A percentile compares a stretch with the other conserved stretches of the same genome.
phyloP scores from a whole-genome alignment of 2,888 invertebrate species.

The Microdon myrmicae region DNA sequence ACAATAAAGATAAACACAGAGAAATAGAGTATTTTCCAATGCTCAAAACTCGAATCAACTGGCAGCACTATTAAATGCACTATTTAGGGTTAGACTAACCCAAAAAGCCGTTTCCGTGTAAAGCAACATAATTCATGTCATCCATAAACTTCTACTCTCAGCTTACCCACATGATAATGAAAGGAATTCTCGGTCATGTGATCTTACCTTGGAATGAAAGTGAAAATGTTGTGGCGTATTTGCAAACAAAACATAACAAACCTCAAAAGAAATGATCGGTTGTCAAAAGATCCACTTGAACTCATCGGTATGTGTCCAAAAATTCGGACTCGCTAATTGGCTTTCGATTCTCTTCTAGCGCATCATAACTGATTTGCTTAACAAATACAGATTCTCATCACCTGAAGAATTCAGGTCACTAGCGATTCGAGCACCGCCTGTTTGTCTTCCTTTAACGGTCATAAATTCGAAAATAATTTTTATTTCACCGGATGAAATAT shows the following conservation, averaged over 20 bases:
- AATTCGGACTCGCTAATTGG: conserved; percentile 17
- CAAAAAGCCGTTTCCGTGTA: too few species aligned
- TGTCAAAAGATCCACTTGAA: conserved; percentile 5
- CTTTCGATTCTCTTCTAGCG: conserved; percentile 42
- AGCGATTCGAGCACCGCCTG: conserved; percentile 1
- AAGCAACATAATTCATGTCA: too few species aligned
- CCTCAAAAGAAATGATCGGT: neutral
- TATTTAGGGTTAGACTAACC: too few species aligned
- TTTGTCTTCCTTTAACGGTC: neutral
- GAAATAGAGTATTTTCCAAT: too few species aligned
- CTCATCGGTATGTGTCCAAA: conserved; percentile 4
- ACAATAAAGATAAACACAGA: too few species aligned
- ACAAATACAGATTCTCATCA: conserved; percentile 20
- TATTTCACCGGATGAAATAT: neutral
- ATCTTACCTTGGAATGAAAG: conserved; percentile 48
- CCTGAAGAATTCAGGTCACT: conserved; percentile 25
- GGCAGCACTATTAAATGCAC: too few species aligned
- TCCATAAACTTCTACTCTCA: too few species aligned
- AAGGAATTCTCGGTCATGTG: conserved; percentile 23
- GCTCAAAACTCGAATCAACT: too few species aligned
- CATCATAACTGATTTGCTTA: conserved; percentile 37
- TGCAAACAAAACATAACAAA: neutral
- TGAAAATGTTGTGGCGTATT: conserved; percentile 30
- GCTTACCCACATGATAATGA: too few species aligned
- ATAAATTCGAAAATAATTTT: neutral